Base-by-base conservation (phyloP, 1,140 invertebrate species). In the Papilio glaucus region DNA sequence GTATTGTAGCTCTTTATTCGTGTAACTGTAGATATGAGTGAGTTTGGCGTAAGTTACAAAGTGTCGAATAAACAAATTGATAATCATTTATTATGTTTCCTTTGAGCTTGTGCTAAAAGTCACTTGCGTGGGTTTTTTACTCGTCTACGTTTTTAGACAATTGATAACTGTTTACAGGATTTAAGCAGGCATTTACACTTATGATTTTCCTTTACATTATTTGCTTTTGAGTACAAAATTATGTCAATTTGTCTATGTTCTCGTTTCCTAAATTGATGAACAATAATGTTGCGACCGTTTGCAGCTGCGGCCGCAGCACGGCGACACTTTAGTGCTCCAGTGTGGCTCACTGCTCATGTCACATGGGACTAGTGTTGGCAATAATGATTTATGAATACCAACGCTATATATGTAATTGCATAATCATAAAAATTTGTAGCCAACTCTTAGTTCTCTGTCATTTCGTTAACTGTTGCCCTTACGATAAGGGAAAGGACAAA, bases 301-400 rank as follows among this genome's bases (percentile, higher is more conserved):
- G 49, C 49, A 53, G 49, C 49, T 53, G 21, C 21, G 21, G 21
- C 49, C 49, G 10, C 49, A 33, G 6, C 6, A 24, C 49, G 18
- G 21, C 21, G 49, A 53, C 49, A 53, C 21, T 53, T 53, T 26
- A 53, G 7, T 21, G 21, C 49, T 53, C 49, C 49, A 53, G 18
- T 18, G 49, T 12, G 10, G 49, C 49, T 10, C 49, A 53, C n/a
- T 53, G 21, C 9, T 53, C n/a, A 18, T 18, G 4, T 53, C 49
- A 12, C 49, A 21, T 0, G 49, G 49, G 49, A 24, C 4, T 24
- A 18, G 49, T 57, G 29, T 33, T 33, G 49, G 49, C 9, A 24
- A 57, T 9, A 5, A 57, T 57, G 24, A 12, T 24, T 57, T 26
- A 57, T 57, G 49, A 57, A 57, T 24, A 4, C 21, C 49, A 49